Evolutionary conservation across 2,113 vertebrate genomes (phyloP).

Genomic region (Condylura cristata): DNA sequence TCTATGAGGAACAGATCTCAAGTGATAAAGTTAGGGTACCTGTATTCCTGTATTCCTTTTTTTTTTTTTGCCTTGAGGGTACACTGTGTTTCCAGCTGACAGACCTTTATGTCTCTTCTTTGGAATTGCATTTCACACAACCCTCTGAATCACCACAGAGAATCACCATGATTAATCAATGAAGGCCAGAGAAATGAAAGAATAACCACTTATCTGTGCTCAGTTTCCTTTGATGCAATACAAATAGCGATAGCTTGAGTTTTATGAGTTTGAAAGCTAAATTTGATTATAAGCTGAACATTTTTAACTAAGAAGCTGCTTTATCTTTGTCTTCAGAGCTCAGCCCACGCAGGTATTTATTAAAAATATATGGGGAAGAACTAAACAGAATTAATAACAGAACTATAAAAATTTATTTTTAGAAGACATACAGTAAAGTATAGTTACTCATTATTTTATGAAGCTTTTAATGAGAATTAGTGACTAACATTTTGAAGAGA

Average conservation of each 20-base stretch:
- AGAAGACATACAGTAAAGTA: neutral
- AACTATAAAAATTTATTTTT: neutral
- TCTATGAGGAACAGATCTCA: conserved; percentile 25
- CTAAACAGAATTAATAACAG: neutral
- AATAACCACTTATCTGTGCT: neutral
- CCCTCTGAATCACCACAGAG: neutral
- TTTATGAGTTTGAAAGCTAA: conserved; percentile 47
- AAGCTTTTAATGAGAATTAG: neutral
- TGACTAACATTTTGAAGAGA: neutral
- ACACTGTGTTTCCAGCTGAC: conserved; percentile 38
- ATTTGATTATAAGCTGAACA: neutral
- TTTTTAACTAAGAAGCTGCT: neutral
- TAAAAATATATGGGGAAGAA: neutral
- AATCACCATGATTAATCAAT: conserved; percentile 56
- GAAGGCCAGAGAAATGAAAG: conserved; percentile 35
- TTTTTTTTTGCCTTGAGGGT: conserved; percentile 3
- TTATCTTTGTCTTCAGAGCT: neutral
- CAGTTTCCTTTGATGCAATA: conserved; percentile 29
- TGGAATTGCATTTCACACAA: conserved; percentile 35
- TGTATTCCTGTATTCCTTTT: neutral
- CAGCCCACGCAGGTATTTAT: neutral
- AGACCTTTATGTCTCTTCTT: conserved; percentile 25
- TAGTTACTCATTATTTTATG: neutral
- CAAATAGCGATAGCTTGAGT: neutral
- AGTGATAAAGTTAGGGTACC: neutral